Evolutionary conservation across 2,797 vertebrate genomes (phyloP), one percentile per base, ranked within the genome.

Genomic region (Enteromius fasciolatus): DNA sequence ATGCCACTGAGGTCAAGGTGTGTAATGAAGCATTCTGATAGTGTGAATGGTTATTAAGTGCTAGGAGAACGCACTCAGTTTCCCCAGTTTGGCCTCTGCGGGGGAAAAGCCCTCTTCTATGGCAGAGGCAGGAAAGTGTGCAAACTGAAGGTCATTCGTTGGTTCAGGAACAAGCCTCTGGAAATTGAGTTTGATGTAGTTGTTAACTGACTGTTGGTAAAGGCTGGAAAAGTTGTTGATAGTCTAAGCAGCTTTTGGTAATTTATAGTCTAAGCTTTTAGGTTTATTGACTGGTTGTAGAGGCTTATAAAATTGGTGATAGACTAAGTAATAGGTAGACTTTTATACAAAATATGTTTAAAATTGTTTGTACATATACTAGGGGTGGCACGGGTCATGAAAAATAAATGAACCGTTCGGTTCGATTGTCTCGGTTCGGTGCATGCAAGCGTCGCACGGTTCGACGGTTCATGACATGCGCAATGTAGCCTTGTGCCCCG

Each of bases 11-110:
- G 90, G 90, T 92, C 90, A 90, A 85, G 82, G 83, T 87, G 87
- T 76, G 87, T 89, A 91, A 90, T 89, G 90, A 90, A 91, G 90
- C 91, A 82, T 89, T 89, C 83, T 87, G 88, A 85, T 87, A 79
- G 85, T 83, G 86, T 85, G 88, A 87, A 89, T 85, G 87, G 88
- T 89, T 90, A 90, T 86, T 89, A 90, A 86, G 87, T 88, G 87
- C 86, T 68, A 78, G 83, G 83, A 87, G 88, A 90, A 87, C 69
- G 50, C 69, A 78, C 85, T 86, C 76, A 33, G 80, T 88, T 88
- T 86, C 78, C 86, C 59, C 41, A 76, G 81, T 77, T 50, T 59
- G 33, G 64, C 81, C 85, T 81, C 67, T 70, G 28, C 41, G 5
- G 57, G 64, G 66, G 1, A n/a, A 54, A 83, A 63, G 39, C 81